phyloP scores from a whole-genome alignment of 2,888 invertebrate genomes.

The Amiota minor region DNA sequence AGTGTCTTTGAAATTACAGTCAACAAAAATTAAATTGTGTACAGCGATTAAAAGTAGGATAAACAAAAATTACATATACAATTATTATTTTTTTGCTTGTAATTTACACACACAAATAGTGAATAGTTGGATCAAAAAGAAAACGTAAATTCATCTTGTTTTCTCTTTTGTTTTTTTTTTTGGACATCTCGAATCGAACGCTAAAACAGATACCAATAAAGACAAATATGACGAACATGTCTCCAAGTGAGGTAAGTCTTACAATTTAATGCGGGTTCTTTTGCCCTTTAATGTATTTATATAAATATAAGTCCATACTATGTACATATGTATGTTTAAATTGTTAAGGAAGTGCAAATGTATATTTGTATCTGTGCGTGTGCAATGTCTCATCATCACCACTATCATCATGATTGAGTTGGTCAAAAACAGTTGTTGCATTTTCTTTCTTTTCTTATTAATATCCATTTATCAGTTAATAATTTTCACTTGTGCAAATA shows the following conservation, averaged over 20 bases:
- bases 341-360: constrained; percentile 13
- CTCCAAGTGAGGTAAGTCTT: constrained; percentile 65
- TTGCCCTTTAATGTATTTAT: background rate
- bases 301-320: background rate
- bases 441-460: constrained; percentile 12
- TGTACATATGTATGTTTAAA: background rate
- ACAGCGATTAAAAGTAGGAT: no score
- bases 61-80: no score
- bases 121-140: no score
- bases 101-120: no score
- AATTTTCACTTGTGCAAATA: constrained; percentile 55
- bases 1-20: background rate
- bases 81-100: no score
- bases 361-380: background rate
- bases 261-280: background rate
- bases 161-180: background rate
- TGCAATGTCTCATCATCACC: no score
- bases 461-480: background rate
- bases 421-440: constrained; percentile 18
- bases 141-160: background rate
- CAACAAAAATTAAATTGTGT: background rate
- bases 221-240: constrained; percentile 64
- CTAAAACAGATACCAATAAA: constrained; percentile 27
- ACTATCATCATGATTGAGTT: background rate
- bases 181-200: constrained; percentile 11